These are phyloP conservation scores for Oryzias woworae DNA, from an alignment of 2,113 vertebrate genomes.

Conservation along the genomic window DNA sequence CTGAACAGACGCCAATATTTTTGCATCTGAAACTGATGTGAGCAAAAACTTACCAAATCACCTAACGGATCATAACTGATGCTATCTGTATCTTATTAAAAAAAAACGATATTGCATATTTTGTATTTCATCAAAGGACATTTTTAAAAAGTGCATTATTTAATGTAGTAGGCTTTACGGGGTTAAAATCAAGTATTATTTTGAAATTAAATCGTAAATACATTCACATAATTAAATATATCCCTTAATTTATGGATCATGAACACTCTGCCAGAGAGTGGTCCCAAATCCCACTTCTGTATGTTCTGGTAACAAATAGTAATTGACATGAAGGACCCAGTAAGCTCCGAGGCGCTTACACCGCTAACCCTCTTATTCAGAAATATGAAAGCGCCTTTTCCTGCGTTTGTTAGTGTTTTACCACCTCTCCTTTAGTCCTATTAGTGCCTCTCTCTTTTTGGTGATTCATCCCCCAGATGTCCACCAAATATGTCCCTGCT, in stretches of 20 bases:
- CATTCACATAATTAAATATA: conserved; percentile 25
- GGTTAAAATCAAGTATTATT: too few relatives aligned
- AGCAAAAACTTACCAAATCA: too few relatives aligned
- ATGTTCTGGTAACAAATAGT: conserved; percentile 27
- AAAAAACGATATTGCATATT: too few relatives aligned
- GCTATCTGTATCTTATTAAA: too few relatives aligned
- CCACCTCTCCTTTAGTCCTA: conserved; percentile 22
- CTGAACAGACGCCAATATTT: too few relatives aligned
- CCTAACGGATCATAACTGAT: too few relatives aligned
- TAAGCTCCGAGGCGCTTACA: conserved; percentile 14
- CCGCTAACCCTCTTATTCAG: conserved; percentile 1
- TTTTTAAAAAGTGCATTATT: too few relatives aligned
- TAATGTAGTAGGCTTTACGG: too few relatives aligned
- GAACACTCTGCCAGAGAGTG: conserved; percentile 26
- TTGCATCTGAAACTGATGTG: too few relatives aligned
- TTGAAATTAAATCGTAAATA: conserved; percentile 46
- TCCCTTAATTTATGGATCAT: conserved; percentile 29
- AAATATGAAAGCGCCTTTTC: conserved; percentile 6
- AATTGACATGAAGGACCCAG: conserved; percentile 29
- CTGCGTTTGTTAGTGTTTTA: conserved; percentile 18
- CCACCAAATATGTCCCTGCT: conserved; percentile 48
- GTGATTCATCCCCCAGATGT: conserved; percentile 70
- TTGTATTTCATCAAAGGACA: too few relatives aligned
- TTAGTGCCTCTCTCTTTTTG: conserved; percentile 30
- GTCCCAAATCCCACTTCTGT: conserved; percentile 31